Conservation (phyloP, 2,888 invertebrate genomes). For the Aphidius colemani region DNA sequence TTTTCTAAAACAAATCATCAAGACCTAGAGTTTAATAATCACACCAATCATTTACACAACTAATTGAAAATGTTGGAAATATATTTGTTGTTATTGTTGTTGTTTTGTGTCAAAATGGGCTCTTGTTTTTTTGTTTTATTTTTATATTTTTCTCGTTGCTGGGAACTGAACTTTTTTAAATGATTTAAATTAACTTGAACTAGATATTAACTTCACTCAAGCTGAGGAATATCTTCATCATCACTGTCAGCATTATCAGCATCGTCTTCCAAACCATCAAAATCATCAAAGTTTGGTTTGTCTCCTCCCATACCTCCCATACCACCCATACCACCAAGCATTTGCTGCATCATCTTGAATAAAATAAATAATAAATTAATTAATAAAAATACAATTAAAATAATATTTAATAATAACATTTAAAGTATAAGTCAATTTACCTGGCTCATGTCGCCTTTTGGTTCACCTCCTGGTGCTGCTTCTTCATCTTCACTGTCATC, state of each 20-base stretch:
- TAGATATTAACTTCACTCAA: slow-evolving; percentile 64
- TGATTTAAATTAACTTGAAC: too few species aligned
- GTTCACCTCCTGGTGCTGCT: slow-evolving; percentile 26
- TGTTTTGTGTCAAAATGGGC: background rate
- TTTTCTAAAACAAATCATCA: too few species aligned
- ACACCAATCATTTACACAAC: too few species aligned
- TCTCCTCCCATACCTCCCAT: slow-evolving; percentile 63
- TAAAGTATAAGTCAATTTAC: slow-evolving; percentile 32
- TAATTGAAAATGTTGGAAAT: background rate
- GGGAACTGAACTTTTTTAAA: slow-evolving; percentile 3
- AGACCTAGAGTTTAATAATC: too few species aligned
- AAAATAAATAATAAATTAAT: slow-evolving; percentile 2
- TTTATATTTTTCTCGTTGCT: slow-evolving; percentile 13
- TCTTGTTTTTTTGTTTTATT: slow-evolving; percentile 10
- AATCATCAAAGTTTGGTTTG: slow-evolving; percentile 76
- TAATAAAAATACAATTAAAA: background rate
- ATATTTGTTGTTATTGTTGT: background rate
- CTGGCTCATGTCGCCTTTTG: too few species aligned
- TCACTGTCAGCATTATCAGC: slow-evolving; percentile 64
- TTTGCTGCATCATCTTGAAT: slow-evolving; percentile 70
- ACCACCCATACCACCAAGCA: slow-evolving; percentile 72
- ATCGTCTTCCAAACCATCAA: slow-evolving; percentile 71
- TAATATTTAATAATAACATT: slow-evolving; percentile 11
- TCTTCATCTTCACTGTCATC: slow-evolving; percentile 87
- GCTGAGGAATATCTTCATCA: slow-evolving; percentile 78